Percentiles rank a stretch among this genome's conserved stretches.
Conservation (phyloP, 92 coral and sea anemone genomes). For the Porites cylindrica region DNA sequence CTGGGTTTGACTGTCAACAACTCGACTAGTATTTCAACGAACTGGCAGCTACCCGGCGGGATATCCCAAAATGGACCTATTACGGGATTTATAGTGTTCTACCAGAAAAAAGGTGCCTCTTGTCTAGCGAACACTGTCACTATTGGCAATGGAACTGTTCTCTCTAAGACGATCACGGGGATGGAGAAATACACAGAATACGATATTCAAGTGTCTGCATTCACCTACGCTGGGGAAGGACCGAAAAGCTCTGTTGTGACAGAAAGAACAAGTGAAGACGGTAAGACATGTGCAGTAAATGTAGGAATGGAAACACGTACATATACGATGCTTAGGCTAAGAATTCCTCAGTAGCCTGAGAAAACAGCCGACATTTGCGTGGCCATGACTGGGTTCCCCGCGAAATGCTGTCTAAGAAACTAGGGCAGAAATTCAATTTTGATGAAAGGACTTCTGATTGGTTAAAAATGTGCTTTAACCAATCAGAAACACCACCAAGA, state of each 20-base stretch:
- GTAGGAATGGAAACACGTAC: background rate
- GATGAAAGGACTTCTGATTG: no score
- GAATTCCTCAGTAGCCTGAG: no score
- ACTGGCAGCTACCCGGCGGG: constrained; percentile 21
- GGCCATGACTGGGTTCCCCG: no score
- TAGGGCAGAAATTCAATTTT: no score
- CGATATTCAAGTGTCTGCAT: constrained; percentile 44
- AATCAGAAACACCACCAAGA: no score
- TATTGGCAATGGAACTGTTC: background rate
- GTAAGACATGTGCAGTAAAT: background rate
- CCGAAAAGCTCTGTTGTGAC: constrained; percentile 1
- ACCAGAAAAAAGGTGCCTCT: background rate
- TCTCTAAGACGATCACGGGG: constrained; percentile 1
- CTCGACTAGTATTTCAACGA: constrained; percentile 9
- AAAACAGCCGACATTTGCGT: no score
- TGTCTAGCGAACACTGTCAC: background rate
- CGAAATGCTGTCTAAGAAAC: no score
- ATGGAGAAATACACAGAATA: constrained; percentile 11
- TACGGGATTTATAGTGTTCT: constrained; percentile 15
- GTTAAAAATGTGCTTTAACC: no score
- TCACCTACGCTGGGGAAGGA: constrained; percentile 43
- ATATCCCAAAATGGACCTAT: constrained; percentile 4
- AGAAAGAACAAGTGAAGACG: background rate
- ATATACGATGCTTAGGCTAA: no score
- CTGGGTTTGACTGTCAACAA: background rate